Evolutionary conservation across 2,113 vertebrate species (phyloP).

Genomic region (Ceuthmochares aereus): DNA sequence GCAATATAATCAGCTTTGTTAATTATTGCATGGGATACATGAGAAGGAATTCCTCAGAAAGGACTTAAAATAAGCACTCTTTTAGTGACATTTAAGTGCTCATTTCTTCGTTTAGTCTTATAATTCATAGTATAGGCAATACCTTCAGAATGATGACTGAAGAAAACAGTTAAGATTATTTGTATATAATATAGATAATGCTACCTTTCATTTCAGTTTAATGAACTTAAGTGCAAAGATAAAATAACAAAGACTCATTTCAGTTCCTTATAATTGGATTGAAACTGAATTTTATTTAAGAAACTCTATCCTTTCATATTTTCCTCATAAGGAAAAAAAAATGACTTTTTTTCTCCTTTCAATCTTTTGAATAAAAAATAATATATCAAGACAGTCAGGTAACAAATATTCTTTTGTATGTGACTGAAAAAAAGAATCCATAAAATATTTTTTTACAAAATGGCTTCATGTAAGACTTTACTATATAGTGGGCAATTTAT

Average conservation of each 20-base stretch:
- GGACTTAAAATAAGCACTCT: neutral
- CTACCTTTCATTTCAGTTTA: neutral
- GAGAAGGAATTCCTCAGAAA: neutral
- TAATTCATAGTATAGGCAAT: neutral
- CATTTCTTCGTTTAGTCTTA: neutral
- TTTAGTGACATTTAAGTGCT: neutral
- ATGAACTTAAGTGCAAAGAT: neutral
- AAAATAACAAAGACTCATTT: neutral
- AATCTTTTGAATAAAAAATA: neutral
- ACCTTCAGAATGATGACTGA: neutral
- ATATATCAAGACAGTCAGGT: neutral
- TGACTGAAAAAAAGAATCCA: neutral
- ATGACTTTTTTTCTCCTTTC: neutral
- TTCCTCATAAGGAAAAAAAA: neutral
- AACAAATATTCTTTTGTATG: neutral
- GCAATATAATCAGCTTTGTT: neutral
- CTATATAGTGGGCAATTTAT: neutral
- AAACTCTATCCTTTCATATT: neutral
- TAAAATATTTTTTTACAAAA: neutral
- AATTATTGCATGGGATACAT: fast-evolving
- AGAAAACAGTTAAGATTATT: neutral
- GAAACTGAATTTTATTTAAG: neutral
- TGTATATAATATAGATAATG: neutral
- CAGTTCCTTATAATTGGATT: neutral
- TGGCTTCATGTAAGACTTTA: neutral